A percentile compares a stretch with the other conserved stretches of the same genome.
These are phyloP conservation scores for Bos javanicus DNA, from an alignment of 2,113 vertebrate species.

Conservation along the genomic window DNA sequence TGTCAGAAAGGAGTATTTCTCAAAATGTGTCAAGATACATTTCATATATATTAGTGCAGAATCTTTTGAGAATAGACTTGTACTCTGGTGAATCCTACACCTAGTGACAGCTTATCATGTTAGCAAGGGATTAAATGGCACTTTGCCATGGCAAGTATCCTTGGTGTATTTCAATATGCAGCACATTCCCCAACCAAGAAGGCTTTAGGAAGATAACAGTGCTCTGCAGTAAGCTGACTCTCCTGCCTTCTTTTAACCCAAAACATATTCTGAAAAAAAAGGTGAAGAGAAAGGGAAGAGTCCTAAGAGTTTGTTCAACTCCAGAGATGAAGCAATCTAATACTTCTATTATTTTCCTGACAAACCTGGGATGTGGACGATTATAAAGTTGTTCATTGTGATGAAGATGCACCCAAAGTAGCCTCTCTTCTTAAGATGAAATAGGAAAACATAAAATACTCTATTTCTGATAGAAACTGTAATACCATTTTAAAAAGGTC, in stretches of 20 bases:
- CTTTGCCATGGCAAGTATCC: not conserved
- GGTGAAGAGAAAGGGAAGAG: not conserved
- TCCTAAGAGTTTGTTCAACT: not conserved
- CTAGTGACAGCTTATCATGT: not conserved
- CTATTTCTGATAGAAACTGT: not conserved
- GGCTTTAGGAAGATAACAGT: not conserved
- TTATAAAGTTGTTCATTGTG: not conserved
- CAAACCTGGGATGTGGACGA: not conserved
- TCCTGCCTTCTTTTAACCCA: not conserved
- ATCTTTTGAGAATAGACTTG: not conserved
- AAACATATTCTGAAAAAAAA: not conserved
- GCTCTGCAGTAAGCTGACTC: not conserved
- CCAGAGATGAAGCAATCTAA: not conserved
- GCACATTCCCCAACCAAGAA: not conserved
- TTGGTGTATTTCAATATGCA: not conserved
- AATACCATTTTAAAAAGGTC: not conserved
- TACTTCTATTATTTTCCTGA: not conserved
- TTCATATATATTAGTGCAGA: not conserved
- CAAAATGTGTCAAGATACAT: not conserved
- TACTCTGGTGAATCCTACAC: not conserved
- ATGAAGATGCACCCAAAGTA: not conserved
- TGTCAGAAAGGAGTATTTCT: not conserved
- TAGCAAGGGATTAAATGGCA: constrained; percentile 6
- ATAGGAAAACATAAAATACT: not conserved
- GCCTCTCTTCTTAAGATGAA: not conserved